Percentiles rank a stretch among this genome's conserved stretches.
phyloP scores from a whole-genome alignment of 37 sponge, comb jelly and placozoan species.

The Diacarnus erythraeanus region DNA sequence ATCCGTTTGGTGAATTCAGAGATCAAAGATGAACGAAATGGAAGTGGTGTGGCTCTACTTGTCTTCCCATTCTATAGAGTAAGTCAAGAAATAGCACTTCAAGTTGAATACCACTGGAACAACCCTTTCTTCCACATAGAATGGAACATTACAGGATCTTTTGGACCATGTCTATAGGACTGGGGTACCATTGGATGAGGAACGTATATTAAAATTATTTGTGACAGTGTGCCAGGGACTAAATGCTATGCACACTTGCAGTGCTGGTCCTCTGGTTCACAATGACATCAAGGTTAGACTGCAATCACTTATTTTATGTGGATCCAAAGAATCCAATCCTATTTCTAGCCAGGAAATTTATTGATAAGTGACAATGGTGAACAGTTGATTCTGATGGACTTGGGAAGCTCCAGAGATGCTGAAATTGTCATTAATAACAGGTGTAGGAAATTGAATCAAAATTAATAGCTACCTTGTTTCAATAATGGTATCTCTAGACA shows the following conservation, averaged over 20 bases:
- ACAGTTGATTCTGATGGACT: constrained; percentile 79
- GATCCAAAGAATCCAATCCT: no score
- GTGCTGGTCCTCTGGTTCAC: constrained; percentile 67
- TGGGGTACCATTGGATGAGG: constrained; percentile 50
- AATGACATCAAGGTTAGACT: constrained; percentile 81
- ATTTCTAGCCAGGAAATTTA: constrained; percentile 71
- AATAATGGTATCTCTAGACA: constrained; percentile 51
- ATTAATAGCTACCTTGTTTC: no score
- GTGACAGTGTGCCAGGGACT: constrained; percentile 68
- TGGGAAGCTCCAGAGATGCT: constrained; percentile 80
- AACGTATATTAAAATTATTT: constrained; percentile 52
- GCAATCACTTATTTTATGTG: no score
- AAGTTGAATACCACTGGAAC: background rate
- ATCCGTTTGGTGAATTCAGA: constrained; percentile 61
- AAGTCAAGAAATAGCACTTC: background rate
- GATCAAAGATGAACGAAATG: constrained; percentile 5
- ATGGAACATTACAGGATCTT: constrained; percentile 80
- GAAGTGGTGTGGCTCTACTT: constrained; percentile 44
- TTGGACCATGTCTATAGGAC: constrained; percentile 34
- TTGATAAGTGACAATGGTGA: constrained; percentile 60
- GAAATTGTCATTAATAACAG: constrained; percentile 38
- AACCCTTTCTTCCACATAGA: constrained; percentile 11
- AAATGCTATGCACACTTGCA: constrained; percentile 61
- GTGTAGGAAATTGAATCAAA: no score
- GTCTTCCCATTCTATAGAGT: constrained; percentile 82